These are phyloP conservation scores for Heliornis fulica DNA, from an alignment of 2,113 vertebrate genomes.

Conservation along the genomic window DNA sequence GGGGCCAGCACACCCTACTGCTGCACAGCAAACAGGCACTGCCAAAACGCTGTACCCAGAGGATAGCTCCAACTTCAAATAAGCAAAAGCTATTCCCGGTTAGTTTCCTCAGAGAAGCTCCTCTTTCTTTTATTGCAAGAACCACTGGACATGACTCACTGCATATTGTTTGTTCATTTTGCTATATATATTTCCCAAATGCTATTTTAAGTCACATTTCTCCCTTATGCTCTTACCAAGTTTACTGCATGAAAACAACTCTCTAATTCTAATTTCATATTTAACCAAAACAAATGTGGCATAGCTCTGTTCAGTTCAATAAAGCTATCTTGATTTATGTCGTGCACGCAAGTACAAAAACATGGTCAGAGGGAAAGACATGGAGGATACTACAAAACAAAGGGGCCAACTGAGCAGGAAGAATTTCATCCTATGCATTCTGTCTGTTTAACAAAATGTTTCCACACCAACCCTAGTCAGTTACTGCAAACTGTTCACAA, in stretches of 20 bases:
- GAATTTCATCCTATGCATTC: not conserved
- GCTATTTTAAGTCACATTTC: constrained; percentile 49
- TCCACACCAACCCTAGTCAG: not conserved
- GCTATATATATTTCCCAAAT: constrained; percentile 52
- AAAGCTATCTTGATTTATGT: not conserved
- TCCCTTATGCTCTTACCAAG: constrained; percentile 15
- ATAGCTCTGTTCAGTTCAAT: not conserved
- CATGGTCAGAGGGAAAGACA: not conserved
- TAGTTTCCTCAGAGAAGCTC: constrained; percentile 6
- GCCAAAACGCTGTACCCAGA: not conserved
- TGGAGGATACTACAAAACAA: not conserved
- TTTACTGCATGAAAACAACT: constrained; percentile 28
- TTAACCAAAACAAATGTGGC: constrained; percentile 27
- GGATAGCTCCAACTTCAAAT: not conserved
- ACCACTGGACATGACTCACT: constrained; percentile 51
- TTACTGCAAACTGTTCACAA: not conserved
- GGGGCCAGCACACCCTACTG: not conserved
- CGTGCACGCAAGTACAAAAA: not conserved
- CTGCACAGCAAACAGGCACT: not conserved
- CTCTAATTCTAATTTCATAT: constrained; percentile 38
- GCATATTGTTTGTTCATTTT: constrained; percentile 55
- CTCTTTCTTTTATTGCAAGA: not conserved
- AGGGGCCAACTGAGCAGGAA: not conserved
- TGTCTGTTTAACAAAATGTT: not conserved
- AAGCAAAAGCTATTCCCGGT: not conserved